Evolutionary conservation across 2,797 vertebrate species (phyloP).

Genomic region (Phalanger gymnotis): DNA sequence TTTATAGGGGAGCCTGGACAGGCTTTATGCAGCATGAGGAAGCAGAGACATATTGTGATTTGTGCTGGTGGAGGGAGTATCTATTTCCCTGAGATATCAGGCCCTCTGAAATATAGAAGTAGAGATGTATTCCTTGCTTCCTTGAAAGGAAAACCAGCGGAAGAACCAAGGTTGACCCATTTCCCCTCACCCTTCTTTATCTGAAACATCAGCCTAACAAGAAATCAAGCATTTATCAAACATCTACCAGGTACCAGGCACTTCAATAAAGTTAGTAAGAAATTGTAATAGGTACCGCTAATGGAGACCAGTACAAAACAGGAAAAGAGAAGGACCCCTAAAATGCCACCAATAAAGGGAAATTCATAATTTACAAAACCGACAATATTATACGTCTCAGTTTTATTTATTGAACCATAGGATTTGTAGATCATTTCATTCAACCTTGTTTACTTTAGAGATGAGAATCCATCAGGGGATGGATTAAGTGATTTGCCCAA

Average conservation of each 20-base stretch:
- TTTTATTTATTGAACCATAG: not conserved
- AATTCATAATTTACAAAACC: not conserved
- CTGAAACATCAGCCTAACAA: constrained; percentile 18
- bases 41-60: not conserved
- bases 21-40: not conserved
- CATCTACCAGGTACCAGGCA: not conserved
- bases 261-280: not conserved
- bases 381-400: not conserved
- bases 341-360: constrained; percentile 28
- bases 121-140: not conserved
- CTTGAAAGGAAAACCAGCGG: not conserved
- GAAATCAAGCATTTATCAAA: not conserved
- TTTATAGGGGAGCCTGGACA: not conserved
- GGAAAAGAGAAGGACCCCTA: not conserved
- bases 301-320: not conserved
- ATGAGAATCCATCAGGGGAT: not conserved
- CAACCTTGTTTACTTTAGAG: not conserved
- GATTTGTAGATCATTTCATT: not conserved
- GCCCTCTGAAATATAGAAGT: not conserved
- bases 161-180: not conserved
- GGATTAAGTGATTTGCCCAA: not conserved
- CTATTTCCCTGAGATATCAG: not conserved
- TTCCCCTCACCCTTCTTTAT: not conserved
- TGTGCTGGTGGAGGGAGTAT: not conserved
- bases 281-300: constrained; percentile 1